Percentiles rank a stretch among this genome's conserved stretches.
Conservation (phyloP, 2,888 invertebrate genomes). For the Theretra japonica region DNA sequence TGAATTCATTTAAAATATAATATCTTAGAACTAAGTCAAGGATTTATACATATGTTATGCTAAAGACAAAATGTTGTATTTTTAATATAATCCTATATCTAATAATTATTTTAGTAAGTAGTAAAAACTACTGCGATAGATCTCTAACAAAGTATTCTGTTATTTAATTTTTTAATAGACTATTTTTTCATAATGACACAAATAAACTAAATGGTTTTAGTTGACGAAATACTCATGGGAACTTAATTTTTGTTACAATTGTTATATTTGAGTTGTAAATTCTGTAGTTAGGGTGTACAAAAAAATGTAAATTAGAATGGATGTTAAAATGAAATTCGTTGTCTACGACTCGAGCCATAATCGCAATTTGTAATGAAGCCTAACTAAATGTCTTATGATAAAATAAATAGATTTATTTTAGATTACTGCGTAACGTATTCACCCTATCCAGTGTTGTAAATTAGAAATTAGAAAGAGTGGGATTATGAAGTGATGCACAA, state of each 20-base stretch:
- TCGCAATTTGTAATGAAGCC: conserved; percentile 68
- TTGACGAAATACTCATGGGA: conserved; percentile 32
- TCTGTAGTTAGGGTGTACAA: conserved; percentile 52
- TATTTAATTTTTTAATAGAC: conserved; percentile 41
- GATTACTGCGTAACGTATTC: conserved; percentile 55
- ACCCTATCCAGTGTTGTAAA: conserved; percentile 74
- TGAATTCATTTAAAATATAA: not conserved
- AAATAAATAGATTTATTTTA: conserved; percentile 65
- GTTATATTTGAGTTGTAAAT: conserved; percentile 48
- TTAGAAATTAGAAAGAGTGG: conserved; percentile 72
- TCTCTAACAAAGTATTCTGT: conserved; percentile 47
- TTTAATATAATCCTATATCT: conserved; percentile 12
- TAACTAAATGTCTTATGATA: conserved; percentile 82
- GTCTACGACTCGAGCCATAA: conserved; percentile 77
- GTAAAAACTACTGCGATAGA: conserved; percentile 39
- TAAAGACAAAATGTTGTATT: not conserved
- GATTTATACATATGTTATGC: not conserved
- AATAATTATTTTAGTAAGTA: conserved; percentile 28
- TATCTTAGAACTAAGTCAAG: not conserved
- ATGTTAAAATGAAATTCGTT: conserved; percentile 47
- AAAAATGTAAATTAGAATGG: conserved; percentile 53
- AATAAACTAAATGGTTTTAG: conserved; percentile 34
- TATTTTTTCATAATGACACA: conserved; percentile 36
- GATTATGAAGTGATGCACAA: conserved; percentile 78
- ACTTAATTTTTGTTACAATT: conserved; percentile 42